phyloP scores from a whole-genome alignment of 2,113 vertebrate species.

The Pelecanoides urinatrix region DNA sequence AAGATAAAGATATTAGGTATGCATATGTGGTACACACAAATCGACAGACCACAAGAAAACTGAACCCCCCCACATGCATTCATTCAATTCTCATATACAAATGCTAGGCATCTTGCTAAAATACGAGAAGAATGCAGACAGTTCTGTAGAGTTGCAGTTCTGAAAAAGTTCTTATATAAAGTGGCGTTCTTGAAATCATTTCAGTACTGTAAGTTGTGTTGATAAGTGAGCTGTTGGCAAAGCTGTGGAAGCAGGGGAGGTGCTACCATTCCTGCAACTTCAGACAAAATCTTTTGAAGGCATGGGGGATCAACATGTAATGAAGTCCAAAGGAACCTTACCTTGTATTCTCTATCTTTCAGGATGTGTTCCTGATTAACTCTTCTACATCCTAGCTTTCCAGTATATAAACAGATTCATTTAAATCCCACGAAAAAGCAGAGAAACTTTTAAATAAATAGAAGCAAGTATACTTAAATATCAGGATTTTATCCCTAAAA shows the following conservation, averaged over 20 bases:
- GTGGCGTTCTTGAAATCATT: not conserved
- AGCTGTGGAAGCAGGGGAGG: not conserved
- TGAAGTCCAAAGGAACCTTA: not conserved
- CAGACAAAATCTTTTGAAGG: fast-evolving
- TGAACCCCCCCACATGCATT: not conserved
- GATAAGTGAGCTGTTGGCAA: not conserved
- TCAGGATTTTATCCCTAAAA: not conserved
- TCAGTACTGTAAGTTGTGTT: too few species aligned
- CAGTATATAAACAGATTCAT: not conserved
- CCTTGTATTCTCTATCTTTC: not conserved
- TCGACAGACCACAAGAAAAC: not conserved
- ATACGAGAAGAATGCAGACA: not conserved
- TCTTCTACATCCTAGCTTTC: not conserved
- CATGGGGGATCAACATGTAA: fast-evolving
- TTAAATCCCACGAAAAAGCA: not conserved
- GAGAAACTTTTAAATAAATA: not conserved
- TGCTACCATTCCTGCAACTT: not conserved
- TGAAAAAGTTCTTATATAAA: not conserved
- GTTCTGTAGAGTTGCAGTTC: not conserved
- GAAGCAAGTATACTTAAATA: not conserved
- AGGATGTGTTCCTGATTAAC: not conserved
- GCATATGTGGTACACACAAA: not conserved
- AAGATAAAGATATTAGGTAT: not conserved
- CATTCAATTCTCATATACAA: not conserved
- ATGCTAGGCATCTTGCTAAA: not conserved